Evolutionary conservation across 1,140 invertebrate species (phyloP).

Genomic region (Maconellicoccus hirsutus): DNA sequence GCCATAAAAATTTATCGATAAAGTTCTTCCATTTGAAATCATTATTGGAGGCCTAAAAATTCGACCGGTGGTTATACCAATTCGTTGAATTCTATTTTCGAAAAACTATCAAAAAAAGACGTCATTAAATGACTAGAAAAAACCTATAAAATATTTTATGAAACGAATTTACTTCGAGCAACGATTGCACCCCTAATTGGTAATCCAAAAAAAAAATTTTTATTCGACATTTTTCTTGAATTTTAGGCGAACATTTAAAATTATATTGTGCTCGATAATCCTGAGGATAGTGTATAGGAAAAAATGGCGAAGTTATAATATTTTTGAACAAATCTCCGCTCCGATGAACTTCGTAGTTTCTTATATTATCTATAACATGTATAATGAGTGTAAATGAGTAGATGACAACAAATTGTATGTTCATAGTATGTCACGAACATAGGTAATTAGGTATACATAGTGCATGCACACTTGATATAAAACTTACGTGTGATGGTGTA

Average conservation of each 20-base stretch:
- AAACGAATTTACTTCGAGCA: slow-evolving; percentile 46
- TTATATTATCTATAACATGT: slow-evolving; percentile 17
- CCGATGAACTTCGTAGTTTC: slow-evolving; percentile 34
- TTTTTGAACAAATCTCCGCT: slow-evolving; percentile 36
- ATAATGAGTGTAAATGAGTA: neutral
- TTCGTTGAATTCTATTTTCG: slow-evolving; percentile 52
- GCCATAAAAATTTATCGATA: slow-evolving; percentile 55
- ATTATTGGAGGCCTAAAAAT: slow-evolving; percentile 56
- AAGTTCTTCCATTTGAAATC: slow-evolving; percentile 47
- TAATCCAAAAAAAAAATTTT: slow-evolving; percentile 57
- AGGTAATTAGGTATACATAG: neutral
- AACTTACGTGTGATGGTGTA: slow-evolving; percentile 52
- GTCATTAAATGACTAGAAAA: neutral
- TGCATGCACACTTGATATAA: neutral
- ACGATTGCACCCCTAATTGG: slow-evolving; percentile 50
- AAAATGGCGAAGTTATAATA: slow-evolving; percentile 50
- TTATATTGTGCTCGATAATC: slow-evolving; percentile 56
- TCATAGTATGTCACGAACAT: too few relatives aligned
- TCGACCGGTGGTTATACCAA: slow-evolving; percentile 52
- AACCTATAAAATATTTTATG: too few relatives aligned
- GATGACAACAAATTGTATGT: neutral
- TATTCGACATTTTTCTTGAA: slow-evolving; percentile 40
- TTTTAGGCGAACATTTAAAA: slow-evolving; percentile 40
- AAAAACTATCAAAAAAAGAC: slow-evolving; percentile 46
- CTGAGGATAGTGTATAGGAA: slow-evolving; percentile 52